These are phyloP conservation scores for Pseudomyrmex flavicornis DNA, from an alignment of 1,140 invertebrate species.

Conservation along the genomic window DNA sequence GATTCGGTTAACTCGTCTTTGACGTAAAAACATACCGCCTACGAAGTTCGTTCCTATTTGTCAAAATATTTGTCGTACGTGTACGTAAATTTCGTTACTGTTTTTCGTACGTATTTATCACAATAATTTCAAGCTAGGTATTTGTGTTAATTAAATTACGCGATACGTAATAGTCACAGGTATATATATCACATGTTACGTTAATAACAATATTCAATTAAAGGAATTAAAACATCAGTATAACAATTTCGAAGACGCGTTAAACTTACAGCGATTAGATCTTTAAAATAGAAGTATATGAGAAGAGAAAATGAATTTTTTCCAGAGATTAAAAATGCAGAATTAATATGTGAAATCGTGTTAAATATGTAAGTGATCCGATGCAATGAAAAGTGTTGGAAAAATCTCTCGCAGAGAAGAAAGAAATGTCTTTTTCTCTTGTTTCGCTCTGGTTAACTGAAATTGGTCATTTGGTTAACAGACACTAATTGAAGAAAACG, in stretches of 20 bases:
- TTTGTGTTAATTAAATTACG: too few relatives aligned
- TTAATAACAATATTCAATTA: not conserved
- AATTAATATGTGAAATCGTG: not conserved
- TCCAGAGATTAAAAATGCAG: too few relatives aligned
- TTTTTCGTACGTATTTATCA: not conserved
- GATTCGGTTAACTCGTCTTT: not conserved
- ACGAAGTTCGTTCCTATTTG: not conserved
- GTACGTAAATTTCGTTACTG: too few relatives aligned
- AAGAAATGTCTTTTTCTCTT: not conserved
- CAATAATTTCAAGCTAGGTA: not conserved
- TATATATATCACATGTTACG: too few relatives aligned
- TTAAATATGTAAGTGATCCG: not conserved
- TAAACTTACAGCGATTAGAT: constrained; percentile 12
- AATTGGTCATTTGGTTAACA: constrained; percentile 21
- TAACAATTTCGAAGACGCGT: not conserved
- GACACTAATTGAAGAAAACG: not conserved
- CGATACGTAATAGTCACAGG: too few relatives aligned
- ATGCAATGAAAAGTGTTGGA: constrained; percentile 17
- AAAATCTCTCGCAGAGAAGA: not conserved
- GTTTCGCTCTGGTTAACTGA: constrained; percentile 5
- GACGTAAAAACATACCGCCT: not conserved
- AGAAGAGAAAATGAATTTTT: not conserved
- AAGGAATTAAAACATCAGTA: not conserved
- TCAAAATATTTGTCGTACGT: not conserved
- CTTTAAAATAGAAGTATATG: not conserved